These are phyloP conservation scores for Pocillopora grandis DNA, from an alignment of 92 coral and sea anemone genomes.

Conservation along the genomic window DNA sequence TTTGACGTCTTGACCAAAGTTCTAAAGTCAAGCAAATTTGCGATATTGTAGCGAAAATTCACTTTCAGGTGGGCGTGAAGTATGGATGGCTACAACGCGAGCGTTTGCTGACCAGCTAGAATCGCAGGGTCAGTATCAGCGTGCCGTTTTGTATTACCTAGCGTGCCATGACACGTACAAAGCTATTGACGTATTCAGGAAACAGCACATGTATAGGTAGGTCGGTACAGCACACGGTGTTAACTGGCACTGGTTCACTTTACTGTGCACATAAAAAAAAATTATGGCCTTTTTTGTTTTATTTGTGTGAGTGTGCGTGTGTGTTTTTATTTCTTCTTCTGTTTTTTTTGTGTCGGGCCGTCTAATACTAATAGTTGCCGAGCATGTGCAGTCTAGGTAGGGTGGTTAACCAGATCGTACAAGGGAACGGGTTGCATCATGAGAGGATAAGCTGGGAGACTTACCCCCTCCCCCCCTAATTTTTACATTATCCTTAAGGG, in stretches of 20 bases:
- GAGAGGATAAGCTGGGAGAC: too few relatives aligned
- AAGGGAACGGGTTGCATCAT: too few relatives aligned
- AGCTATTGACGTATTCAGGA: conserved; percentile 83
- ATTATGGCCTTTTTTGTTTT: too few relatives aligned
- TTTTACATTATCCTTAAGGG: too few relatives aligned
- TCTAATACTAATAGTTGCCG: too few relatives aligned
- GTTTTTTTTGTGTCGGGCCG: too few relatives aligned
- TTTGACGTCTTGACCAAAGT: background rate
- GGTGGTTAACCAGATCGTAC: too few relatives aligned
- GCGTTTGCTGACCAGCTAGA: conserved; percentile 88
- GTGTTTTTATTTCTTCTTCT: too few relatives aligned
- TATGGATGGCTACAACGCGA: conserved; percentile 81
- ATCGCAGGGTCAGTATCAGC: conserved; percentile 82
- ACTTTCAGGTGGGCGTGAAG: conserved; percentile 80
- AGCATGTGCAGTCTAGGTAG: too few relatives aligned
- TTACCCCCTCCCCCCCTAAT: too few relatives aligned
- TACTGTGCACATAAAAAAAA: background rate
- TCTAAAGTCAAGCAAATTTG: background rate
- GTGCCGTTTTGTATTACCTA: conserved; percentile 89
- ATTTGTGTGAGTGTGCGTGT: too few relatives aligned
- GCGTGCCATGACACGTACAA: conserved; percentile 90
- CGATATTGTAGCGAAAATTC: background rate
- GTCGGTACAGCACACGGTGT: background rate
- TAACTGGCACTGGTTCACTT: too few relatives aligned
- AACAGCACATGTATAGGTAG: conserved; percentile 90